These are phyloP conservation scores for Kryptopterus vitreolus DNA, from an alignment of 2,797 vertebrate species.

Conservation along the genomic window DNA sequence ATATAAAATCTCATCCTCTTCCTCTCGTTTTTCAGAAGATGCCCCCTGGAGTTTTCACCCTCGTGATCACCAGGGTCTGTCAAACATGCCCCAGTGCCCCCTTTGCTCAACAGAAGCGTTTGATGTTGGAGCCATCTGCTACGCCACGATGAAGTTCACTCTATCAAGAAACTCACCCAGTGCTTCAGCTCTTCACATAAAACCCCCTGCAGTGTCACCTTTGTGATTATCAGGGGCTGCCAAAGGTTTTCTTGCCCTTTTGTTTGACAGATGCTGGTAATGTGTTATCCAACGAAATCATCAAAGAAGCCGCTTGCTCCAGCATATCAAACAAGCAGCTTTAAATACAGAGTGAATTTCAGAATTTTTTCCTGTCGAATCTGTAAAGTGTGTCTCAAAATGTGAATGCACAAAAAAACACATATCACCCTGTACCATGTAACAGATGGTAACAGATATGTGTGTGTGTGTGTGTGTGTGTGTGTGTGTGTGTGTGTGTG, in stretches of 20 bases:
- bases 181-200: not conserved
- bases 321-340: not conserved
- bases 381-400: no score
- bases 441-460: no score
- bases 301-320: not conserved
- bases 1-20: constrained; percentile 5
- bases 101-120: constrained; percentile 18
- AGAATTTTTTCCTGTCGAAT: no score
- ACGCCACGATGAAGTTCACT: constrained; percentile 7
- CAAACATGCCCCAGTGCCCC: not conserved
- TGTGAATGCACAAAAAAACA: no score
- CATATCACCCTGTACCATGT: not conserved
- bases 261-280: constrained; percentile 8
- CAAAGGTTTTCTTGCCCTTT: constrained; percentile 5
- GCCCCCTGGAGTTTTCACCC: not conserved
- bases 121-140: constrained; percentile 16
- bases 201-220: not conserved
- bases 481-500: no score
- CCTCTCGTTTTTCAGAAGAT: not conserved
- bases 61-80: not conserved
- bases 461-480: no score
- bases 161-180: not conserved
- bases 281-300: constrained; percentile 1
- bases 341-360: not conserved
- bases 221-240: not conserved